phyloP scores from a whole-genome alignment of 2,797 vertebrate genomes.

The Sebastes oblongus region DNA sequence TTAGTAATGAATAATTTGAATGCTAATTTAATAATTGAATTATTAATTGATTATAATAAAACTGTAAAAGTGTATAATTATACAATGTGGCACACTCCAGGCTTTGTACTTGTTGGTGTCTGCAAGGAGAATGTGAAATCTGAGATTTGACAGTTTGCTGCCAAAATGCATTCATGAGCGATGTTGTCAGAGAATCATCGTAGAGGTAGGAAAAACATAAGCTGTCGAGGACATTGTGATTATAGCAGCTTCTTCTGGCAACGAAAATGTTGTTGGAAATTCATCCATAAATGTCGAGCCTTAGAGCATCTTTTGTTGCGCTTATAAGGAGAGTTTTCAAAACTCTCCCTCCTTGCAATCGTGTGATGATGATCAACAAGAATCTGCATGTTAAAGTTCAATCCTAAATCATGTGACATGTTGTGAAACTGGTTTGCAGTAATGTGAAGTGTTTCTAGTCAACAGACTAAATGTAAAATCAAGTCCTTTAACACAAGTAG shows the following conservation, averaged over 20 bases:
- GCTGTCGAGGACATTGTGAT: background rate
- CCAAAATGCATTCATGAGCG: background rate
- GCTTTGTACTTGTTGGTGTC: background rate
- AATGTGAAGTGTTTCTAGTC: background rate
- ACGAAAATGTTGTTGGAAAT: background rate
- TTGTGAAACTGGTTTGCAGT: background rate
- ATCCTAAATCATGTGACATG: background rate
- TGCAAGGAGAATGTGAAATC: constrained; percentile 1
- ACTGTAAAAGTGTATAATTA: background rate
- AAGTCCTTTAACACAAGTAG: background rate
- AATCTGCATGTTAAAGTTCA: background rate
- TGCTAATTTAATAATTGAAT: background rate
- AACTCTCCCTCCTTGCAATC: background rate
- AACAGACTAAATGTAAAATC: background rate
- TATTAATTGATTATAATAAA: background rate
- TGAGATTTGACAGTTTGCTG: background rate
- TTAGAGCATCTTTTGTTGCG: background rate
- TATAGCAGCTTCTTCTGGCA: background rate
- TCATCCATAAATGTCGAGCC: background rate
- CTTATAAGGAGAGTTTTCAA: background rate
- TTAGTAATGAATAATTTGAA: background rate
- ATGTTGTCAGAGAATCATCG: background rate
- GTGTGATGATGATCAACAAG: background rate
- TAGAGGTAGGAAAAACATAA: background rate
- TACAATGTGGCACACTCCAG: background rate